Evolutionary conservation across 2,888 invertebrate species (phyloP).

Genomic region (Nemotelus pantherinus): DNA sequence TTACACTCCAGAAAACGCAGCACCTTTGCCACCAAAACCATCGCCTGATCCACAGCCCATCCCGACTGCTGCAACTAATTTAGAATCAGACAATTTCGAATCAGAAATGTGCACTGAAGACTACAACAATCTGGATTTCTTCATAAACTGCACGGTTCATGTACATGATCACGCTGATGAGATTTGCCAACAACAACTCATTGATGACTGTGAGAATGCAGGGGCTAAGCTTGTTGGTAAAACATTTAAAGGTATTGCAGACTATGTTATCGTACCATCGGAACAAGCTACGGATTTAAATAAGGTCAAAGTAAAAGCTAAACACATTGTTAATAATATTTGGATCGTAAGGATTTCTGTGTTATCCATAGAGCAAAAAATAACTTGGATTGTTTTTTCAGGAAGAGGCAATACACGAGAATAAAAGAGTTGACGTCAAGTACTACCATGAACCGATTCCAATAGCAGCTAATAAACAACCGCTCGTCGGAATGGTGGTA

Average conservation of each 20-base stretch:
- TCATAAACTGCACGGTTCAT: constrained; percentile 59
- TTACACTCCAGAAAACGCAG: constrained; percentile 59
- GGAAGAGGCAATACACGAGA: constrained; percentile 66
- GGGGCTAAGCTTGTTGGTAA: constrained; percentile 68
- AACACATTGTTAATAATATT: constrained; percentile 60
- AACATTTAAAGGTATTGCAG: constrained; percentile 68
- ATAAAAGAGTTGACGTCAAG: constrained; percentile 69
- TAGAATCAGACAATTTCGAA: constrained; percentile 27
- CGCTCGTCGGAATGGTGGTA: constrained; percentile 76
- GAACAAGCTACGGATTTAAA: constrained; percentile 57
- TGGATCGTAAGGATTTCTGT: constrained; percentile 57
- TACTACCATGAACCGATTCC: constrained; percentile 80
- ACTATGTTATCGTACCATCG: constrained; percentile 74
- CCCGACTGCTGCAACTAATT: neutral
- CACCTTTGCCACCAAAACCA: constrained; percentile 61
- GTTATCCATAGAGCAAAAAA: neutral
- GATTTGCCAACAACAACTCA: constrained; percentile 61
- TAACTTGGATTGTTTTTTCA: constrained; percentile 45
- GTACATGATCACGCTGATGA: constrained; percentile 66
- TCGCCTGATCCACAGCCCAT: constrained; percentile 34
- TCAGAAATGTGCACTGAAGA: constrained; percentile 56
- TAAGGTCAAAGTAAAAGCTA: constrained; percentile 57
- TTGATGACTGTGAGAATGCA: constrained; percentile 67
- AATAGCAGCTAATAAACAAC: constrained; percentile 64
- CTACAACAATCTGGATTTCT: constrained; percentile 60